Evolutionary conservation across 2,888 invertebrate genomes (phyloP).

Genomic region (Vesta saturnalis): DNA sequence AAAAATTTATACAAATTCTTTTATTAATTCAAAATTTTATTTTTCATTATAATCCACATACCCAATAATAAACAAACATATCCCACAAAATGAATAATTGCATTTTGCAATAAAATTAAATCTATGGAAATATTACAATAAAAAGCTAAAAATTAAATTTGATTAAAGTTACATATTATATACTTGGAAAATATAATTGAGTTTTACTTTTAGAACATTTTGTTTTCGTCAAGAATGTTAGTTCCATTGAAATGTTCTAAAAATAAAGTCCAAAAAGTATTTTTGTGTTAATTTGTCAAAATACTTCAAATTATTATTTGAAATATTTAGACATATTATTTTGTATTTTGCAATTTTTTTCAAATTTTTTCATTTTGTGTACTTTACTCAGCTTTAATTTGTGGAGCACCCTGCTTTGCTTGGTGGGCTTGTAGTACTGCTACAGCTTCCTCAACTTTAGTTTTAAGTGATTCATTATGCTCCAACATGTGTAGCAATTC

Average conservation of each 20-base stretch:
- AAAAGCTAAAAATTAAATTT: background rate
- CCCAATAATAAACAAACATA: background rate
- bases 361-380: slow-evolving; percentile 7
- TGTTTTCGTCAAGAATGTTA: background rate
- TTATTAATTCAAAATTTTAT: background rate
- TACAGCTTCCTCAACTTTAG: slow-evolving; percentile 98
- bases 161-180: background rate
- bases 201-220: background rate
- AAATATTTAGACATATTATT: background rate
- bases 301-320: too few species aligned
- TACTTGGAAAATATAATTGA: background rate
- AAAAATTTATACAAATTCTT: too few species aligned
- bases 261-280: background rate
- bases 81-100: background rate
- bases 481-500: slow-evolving; percentile 98
- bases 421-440: slow-evolving; percentile 98
- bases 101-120: background rate
- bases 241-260: background rate
- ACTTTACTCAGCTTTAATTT: slow-evolving; percentile 52
- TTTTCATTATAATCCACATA: slow-evolving; percentile 1
- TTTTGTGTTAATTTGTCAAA: too few species aligned
- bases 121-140: background rate
- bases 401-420: slow-evolving; percentile 82
- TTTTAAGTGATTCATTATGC: slow-evolving; percentile 93
- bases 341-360: slow-evolving; percentile 24